Percentiles rank a stretch among this genome's conserved stretches.
These are phyloP conservation scores for Lasioglossum calceatum DNA, from an alignment of 2,888 invertebrate genomes.

Conservation along the genomic window DNA sequence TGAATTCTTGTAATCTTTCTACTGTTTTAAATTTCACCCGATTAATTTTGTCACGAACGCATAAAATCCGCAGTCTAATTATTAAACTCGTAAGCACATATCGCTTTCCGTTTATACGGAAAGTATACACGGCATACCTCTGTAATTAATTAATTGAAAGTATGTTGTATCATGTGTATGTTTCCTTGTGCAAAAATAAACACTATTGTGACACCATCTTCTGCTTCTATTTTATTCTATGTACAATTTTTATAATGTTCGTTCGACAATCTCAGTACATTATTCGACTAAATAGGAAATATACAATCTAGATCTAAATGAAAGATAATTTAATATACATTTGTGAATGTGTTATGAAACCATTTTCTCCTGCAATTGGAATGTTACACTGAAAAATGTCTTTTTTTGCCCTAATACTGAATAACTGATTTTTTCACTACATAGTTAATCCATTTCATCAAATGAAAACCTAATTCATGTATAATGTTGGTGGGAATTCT, in stretches of 20 bases:
- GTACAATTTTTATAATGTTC: slow-evolving; percentile 55
- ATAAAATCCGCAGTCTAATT: slow-evolving; percentile 1
- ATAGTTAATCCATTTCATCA: neutral
- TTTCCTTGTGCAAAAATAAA: slow-evolving; percentile 76
- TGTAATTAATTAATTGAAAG: slow-evolving; percentile 69
- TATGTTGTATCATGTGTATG: slow-evolving; percentile 75
- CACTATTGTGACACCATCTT: slow-evolving; percentile 60
- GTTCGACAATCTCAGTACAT: slow-evolving; percentile 32
- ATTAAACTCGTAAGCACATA: slow-evolving; percentile 61
- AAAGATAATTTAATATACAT: slow-evolving; percentile 42
- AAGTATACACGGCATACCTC: slow-evolving; percentile 77
- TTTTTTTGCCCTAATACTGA: slow-evolving; percentile 19
- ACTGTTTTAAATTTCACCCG: neutral
- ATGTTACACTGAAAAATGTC: slow-evolving; percentile 31
- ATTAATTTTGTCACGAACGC: neutral
- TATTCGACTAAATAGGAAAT: slow-evolving; percentile 23
- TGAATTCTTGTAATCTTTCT: neutral
- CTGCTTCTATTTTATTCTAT: slow-evolving; percentile 47
- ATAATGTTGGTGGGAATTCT: neutral
- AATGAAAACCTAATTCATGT: neutral
- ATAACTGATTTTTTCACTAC: neutral
- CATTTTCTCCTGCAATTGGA: slow-evolving; percentile 23
- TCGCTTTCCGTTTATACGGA: slow-evolving; percentile 73
- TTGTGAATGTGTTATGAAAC: slow-evolving; percentile 1
- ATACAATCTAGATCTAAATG: neutral